Base-by-base conservation (phyloP, 2,797 vertebrate genomes). In the Alcedo atthis region DNA sequence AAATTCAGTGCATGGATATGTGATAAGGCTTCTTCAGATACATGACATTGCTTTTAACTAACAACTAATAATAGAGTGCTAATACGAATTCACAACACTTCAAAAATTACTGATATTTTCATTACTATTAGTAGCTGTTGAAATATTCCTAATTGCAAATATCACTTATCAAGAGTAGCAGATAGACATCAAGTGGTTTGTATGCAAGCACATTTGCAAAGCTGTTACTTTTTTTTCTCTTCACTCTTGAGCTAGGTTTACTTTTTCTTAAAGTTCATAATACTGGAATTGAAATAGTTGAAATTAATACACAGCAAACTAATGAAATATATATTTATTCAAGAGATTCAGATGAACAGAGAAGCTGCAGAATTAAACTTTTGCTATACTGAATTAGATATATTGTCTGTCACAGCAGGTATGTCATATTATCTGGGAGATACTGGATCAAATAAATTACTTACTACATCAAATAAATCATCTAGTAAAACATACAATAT, bases 391-490 rank as follows among this genome's bases (percentile, higher is more conserved):
- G 53, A 87, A 87, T 87, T 85, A 92, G 55, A 62, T 81, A 62
- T 33, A 91, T 91, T 75, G 63, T 85, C 85, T 92, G 57, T 84
- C 79, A 83, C 35, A 30, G 67, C 51, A 92, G 20, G 40, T 71
- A 74, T 55, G 33, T 32, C 64, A 53, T 64, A 62, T 90, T 93
- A 82, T 6, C 6, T 61, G 53, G 1, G 7, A 91, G 69, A 92
- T 74, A 92, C 49, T 19, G 75, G 81, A 92, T 95, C 79, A 90
- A 87, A 91, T 90, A 89, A 61, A 94, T 91, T 66, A 80, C 63
- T 81, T 76, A 58, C 42, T 70, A 90, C 30, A 68, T 93, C 81
- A 93, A 93, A 96, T 90, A 94, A 85, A 90, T 95, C 17, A 87
- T 78, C 63, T 59, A 21, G 37, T 96, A 89, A 95, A 94, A 79